These are phyloP conservation scores for Parauchenoglanis punctatus DNA, from an alignment of 2,797 vertebrate genomes.

Conservation along the genomic window DNA sequence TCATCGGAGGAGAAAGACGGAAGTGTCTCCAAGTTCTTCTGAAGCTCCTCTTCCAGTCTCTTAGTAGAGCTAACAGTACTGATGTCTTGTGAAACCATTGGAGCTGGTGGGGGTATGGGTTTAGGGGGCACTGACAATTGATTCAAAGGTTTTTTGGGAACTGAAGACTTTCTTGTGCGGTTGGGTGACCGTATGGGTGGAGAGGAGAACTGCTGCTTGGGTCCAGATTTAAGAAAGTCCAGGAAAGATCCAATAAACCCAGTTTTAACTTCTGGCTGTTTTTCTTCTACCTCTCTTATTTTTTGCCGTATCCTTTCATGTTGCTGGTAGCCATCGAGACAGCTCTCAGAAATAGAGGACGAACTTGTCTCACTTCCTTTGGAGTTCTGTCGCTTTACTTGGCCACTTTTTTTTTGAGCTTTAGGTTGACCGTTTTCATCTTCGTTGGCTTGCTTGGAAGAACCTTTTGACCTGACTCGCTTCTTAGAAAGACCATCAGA, in stretches of 20 bases:
- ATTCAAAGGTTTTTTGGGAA: slow-evolving; percentile 76
- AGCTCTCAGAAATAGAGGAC: slow-evolving; percentile 79
- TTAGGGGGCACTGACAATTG: slow-evolving; percentile 76
- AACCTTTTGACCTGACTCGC: slow-evolving; percentile 83
- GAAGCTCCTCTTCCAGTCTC: slow-evolving; percentile 85
- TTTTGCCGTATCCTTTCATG: slow-evolving; percentile 97
- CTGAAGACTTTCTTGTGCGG: slow-evolving; percentile 82
- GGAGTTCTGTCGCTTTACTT: slow-evolving; percentile 86
- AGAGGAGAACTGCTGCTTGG: slow-evolving; percentile 92
- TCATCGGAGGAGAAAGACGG: slow-evolving; percentile 97
- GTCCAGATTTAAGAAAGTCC: slow-evolving; percentile 96
- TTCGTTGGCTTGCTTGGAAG: slow-evolving; percentile 76
- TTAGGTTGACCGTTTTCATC: slow-evolving; percentile 80
- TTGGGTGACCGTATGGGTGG: slow-evolving; percentile 86
- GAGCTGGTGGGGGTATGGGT: slow-evolving; percentile 67
- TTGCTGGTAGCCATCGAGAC: slow-evolving; percentile 88
- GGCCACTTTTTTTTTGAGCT: slow-evolving; percentile 79
- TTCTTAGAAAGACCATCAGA: slow-evolving; percentile 83
- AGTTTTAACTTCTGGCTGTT: slow-evolving; percentile 96
- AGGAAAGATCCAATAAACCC: slow-evolving; percentile 98
- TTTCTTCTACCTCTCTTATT: slow-evolving; percentile 97
- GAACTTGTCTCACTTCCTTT: slow-evolving; percentile 81
- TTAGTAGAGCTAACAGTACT: slow-evolving; percentile 76
- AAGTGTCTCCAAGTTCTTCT: slow-evolving; percentile 89
- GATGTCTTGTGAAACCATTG: slow-evolving; percentile 72